Evolutionary conservation across 2,888 invertebrate species (phyloP), one percentile per base, ranked within the genome.

Genomic region (Sthenelais limicola): DNA sequence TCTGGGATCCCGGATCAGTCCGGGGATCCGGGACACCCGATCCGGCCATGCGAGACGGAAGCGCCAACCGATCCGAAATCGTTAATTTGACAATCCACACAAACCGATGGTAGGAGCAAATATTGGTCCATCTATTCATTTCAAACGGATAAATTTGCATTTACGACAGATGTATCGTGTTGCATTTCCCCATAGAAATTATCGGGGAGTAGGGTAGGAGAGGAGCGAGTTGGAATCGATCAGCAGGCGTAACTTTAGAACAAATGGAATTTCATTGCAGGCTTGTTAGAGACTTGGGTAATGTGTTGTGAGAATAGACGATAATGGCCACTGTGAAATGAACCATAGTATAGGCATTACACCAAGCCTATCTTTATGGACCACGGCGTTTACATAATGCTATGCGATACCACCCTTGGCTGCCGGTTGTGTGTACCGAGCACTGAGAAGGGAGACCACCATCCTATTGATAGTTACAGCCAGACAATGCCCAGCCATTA

Each of bases 71-170:
- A 62, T 62, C 62, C 43, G 62, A 62, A 62, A 62, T 62, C 62
- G 62, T 62, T 62, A 62, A 62, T 62, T 62, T 62, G 62, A 62
- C 62, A 62, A 62, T 62, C 62, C 62, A 62, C 62, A 62, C 62
- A 62, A 62, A 62, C 62, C 62, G 62, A 62, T 62, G 62, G 62
- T 43, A 21, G n/a, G 62, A 4, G 62, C 38, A 62, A 62, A 62
- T 62, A 62, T 62, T 62, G 62, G 62, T 5, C 62, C 62, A 33
- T 62, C 62, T 62, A 62, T 62, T 62, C 62, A 62, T 62, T 62
- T 62, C 62, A 62, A 62, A 62, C 62, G 62, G 62, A 62, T 62
- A 62, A 62, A 62, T 62, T 62, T 62, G 38, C 62, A 62, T 62
- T 62, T 62, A 62, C 62, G 62, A 62, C 62, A 62, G 62, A 62